Percentiles rank a stretch among this genome's conserved stretches.
Evolutionary conservation across 2,888 invertebrate species (phyloP).

Genomic region (Oscheius sp.): DNA sequence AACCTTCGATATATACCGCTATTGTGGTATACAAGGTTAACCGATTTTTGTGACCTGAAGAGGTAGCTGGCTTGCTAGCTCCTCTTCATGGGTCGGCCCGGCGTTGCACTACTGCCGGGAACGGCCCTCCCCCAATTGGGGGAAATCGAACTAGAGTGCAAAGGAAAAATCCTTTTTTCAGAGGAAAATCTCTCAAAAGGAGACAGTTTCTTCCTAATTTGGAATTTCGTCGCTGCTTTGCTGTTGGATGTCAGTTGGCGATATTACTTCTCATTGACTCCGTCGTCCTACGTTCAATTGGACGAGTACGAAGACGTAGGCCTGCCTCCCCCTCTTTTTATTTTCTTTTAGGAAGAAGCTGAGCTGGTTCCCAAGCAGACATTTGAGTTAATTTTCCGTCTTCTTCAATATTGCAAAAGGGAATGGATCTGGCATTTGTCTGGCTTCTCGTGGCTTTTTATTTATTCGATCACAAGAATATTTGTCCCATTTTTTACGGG

Average conservation of each 20-base stretch:
- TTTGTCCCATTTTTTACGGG: constrained; percentile 75
- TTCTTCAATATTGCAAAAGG: constrained; percentile 69
- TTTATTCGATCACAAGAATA: constrained; percentile 73
- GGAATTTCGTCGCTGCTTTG: constrained; percentile 63
- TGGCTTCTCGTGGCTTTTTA: constrained; percentile 72
- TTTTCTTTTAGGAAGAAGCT: constrained; percentile 21
- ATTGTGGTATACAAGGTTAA: no score
- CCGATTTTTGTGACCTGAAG: no score
- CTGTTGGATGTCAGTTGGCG: constrained; percentile 58
- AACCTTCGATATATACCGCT: no score
- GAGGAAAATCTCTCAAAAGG: constrained; percentile 45
- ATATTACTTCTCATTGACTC: constrained; percentile 52
- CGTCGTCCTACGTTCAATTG: constrained; percentile 52
- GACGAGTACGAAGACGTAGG: constrained; percentile 49
- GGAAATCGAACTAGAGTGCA: no score
- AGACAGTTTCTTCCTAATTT: constrained; percentile 62
- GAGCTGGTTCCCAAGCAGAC: constrained; percentile 57
- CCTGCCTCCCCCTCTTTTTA: neutral
- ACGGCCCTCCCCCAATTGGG: no score
- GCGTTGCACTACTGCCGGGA: no score
- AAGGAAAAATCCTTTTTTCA: neutral
- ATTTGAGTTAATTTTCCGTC: constrained; percentile 65
- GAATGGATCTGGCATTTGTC: constrained; percentile 73
- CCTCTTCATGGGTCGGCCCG: no score
- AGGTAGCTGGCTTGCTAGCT: no score